Evolutionary conservation across 2,797 vertebrate genomes (phyloP).

Genomic region (Ciconia nigra): DNA sequence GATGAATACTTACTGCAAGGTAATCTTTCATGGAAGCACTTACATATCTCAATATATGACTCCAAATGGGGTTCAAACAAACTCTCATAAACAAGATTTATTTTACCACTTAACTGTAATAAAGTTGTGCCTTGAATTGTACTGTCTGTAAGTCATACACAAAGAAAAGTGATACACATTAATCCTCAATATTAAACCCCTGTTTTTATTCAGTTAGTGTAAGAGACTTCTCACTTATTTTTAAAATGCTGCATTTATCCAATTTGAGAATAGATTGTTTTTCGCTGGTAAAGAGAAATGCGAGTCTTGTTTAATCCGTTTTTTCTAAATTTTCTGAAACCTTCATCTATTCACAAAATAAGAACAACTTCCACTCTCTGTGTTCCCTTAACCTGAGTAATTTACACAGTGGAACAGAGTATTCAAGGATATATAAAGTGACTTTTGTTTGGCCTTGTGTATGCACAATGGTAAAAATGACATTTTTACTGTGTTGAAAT

Average conservation of each 20-base stretch:
- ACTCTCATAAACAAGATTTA: constrained; percentile 32
- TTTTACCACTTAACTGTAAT: constrained; percentile 5
- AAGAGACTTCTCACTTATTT: background rate
- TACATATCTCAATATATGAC: background rate
- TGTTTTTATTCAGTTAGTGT: background rate
- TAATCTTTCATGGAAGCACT: constrained; percentile 21
- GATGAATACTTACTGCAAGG: constrained; percentile 24
- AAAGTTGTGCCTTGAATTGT: background rate
- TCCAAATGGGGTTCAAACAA: constrained; percentile 7
- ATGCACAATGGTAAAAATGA: background rate
- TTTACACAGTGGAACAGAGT: background rate
- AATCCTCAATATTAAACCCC: background rate
- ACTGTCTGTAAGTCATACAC: background rate
- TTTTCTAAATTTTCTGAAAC: background rate
- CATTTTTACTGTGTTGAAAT: background rate
- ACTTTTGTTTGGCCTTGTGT: background rate
- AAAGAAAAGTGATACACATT: background rate
- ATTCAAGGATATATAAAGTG: background rate
- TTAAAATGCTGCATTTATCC: background rate
- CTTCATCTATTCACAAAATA: background rate
- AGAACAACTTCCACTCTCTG: background rate
- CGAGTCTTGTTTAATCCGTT: background rate
- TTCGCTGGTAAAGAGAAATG: background rate
- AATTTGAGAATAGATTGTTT: background rate
- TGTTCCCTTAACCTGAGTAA: background rate